Evolutionary conservation across 2,113 vertebrate species (phyloP).

Genomic region (Rhinolophus sinicus): DNA sequence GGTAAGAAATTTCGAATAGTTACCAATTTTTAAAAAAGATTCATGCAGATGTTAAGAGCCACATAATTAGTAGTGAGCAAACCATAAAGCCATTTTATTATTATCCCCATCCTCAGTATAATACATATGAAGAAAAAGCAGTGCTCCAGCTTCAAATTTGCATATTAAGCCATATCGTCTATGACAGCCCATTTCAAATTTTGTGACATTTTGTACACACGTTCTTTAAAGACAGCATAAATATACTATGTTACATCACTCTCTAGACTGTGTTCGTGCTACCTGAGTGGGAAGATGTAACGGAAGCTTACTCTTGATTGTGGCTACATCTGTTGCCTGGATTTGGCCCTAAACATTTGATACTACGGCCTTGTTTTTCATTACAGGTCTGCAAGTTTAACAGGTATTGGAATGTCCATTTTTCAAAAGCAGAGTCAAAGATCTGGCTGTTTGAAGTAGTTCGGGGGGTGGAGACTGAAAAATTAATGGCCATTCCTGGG

Average conservation of each 20-base stretch:
- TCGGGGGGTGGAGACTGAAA: not conserved
- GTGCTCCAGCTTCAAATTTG: slow-evolving; percentile 88
- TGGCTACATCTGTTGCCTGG: not conserved
- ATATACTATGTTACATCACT: not conserved
- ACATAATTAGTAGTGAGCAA: slow-evolving; percentile 88
- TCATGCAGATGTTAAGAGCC: slow-evolving; percentile 90
- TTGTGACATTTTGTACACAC: slow-evolving; percentile 75
- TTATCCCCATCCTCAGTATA: slow-evolving; percentile 80
- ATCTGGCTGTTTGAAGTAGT: slow-evolving; percentile 37
- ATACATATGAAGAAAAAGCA: slow-evolving; percentile 85
- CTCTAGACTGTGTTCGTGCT: not conserved
- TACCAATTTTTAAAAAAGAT: slow-evolving; percentile 80
- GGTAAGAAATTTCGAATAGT: slow-evolving; percentile 78
- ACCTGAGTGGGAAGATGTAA: not conserved
- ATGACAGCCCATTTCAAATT: slow-evolving; percentile 74
- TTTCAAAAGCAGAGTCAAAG: slow-evolving; percentile 17
- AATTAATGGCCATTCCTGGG: not conserved
- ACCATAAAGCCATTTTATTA: slow-evolving; percentile 86
- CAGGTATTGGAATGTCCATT: not conserved
- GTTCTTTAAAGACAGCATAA: slow-evolving; percentile 89
- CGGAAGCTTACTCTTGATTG: not conserved
- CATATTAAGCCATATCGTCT: slow-evolving; percentile 68
- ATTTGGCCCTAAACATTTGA: not conserved
- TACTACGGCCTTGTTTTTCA: not conserved
- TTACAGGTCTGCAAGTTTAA: not conserved